These are phyloP conservation scores for Tyto alba DNA, from an alignment of 2,113 vertebrate genomes.

Conservation along the genomic window DNA sequence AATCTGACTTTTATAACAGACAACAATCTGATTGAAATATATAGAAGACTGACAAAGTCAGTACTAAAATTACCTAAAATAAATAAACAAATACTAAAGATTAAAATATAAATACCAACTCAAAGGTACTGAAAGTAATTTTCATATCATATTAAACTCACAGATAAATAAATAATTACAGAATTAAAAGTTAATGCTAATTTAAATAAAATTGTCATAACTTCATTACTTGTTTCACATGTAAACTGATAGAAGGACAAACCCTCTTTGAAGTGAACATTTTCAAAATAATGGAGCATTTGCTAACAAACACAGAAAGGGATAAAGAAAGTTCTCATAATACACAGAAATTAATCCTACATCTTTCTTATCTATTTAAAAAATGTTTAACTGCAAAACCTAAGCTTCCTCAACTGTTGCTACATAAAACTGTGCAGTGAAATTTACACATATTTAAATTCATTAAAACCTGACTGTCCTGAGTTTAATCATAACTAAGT, in stretches of 20 bases:
- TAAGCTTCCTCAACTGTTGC: not conserved
- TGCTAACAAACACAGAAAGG: not conserved
- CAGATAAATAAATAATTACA: not conserved
- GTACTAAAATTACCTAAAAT: not conserved
- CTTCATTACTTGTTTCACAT: not conserved
- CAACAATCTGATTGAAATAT: not conserved
- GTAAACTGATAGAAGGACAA: not conserved
- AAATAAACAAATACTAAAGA: not conserved
- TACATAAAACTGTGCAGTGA: not conserved
- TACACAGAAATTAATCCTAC: not conserved
- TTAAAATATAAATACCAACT: not conserved
- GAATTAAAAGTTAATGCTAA: not conserved
- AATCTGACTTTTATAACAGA: not conserved
- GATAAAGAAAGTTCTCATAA: not conserved
- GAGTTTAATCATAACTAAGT: not conserved
- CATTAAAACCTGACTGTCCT: not conserved
- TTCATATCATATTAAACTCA: not conserved
- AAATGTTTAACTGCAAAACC: not conserved
- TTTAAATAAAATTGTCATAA: not conserved
- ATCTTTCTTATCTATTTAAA: not conserved
- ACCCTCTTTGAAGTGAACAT: not conserved
- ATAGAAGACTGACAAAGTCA: not conserved
- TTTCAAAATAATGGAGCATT: not conserved
- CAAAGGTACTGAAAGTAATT: not conserved
- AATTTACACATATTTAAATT: not conserved